Base-by-base conservation (phyloP, 35 echinoderm and acorn worm genomes). In the Lytechinus pictus region DNA sequence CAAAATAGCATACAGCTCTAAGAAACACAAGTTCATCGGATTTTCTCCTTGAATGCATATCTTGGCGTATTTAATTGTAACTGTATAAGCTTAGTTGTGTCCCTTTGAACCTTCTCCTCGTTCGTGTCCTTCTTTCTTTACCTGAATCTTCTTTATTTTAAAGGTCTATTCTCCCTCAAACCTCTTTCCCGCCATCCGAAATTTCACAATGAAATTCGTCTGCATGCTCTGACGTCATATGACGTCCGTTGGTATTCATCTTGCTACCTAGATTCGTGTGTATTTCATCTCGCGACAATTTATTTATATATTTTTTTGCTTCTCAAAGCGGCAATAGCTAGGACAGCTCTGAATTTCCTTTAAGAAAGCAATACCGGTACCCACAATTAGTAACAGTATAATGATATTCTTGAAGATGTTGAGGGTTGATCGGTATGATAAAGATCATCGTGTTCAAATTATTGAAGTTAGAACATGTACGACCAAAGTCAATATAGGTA, bases 181-280 rank as follows among this genome's bases (percentile, higher is more conserved):
- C 19, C 19, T 16, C n/a, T 24, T 24, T 24, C 66, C 66, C 66
- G 66, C 66, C 19, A 79, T 24, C 66, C 19, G 66, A 90, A 90
- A 90, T 90, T 90, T 90, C 88, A 90, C 29, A 54, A 52, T 90
- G 88, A 54, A 90, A 90, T 52, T 54, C 52, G 88, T 33, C 88
- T 90, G 4, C 88, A 52, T 54, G 27, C 88, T 44, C 88, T 90
- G 88, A 90, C 88, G 88, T 90, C 88, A 90, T 90, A 54, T 90
- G 88, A 90, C 88, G 88, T 90, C 88, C 33, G 88, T 21, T 33
- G 88, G 11, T 90, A 90, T 90, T 90, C 88, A 90, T 90, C 88
- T 44, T 13, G 27, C 88, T 79, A 79, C 66, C 19, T 24, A 79
- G 66, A 14, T 79, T 79, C 66, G 66, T 79, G 66, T 79, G 66